These are phyloP conservation scores for Tetragonula carbonaria DNA, from an alignment of 2,888 invertebrate genomes.

Conservation along the genomic window DNA sequence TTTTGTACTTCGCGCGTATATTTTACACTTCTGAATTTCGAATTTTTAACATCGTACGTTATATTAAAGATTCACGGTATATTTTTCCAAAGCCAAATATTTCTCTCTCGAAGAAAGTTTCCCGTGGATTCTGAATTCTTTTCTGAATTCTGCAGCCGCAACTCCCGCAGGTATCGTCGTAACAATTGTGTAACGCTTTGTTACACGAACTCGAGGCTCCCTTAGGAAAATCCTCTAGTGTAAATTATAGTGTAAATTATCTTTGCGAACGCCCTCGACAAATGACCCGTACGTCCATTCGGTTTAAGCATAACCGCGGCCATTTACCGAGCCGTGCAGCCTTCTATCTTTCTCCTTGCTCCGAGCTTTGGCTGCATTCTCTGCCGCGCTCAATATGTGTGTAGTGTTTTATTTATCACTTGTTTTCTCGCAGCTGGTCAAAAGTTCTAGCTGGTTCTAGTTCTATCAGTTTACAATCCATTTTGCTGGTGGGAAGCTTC, in stretches of 20 bases:
- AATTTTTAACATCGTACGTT: no score
- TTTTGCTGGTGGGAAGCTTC: neutral
- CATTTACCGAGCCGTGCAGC: neutral
- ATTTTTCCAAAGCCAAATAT: neutral
- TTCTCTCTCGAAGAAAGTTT: neutral
- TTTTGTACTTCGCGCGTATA: no score
- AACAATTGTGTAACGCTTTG: constrained; percentile 2
- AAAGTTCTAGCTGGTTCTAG: neutral
- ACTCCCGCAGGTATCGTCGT: neutral
- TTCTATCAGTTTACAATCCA: neutral
- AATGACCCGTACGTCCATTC: neutral
- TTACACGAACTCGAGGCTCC: neutral
- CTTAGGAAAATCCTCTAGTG: neutral
- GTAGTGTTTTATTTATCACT: neutral
- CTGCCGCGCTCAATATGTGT: neutral
- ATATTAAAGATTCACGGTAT: no score
- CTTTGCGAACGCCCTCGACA: neutral
- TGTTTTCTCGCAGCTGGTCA: neutral
- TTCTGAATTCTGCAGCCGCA: neutral
- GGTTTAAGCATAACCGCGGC: neutral
- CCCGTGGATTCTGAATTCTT: no score
- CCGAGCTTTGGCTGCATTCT: neutral
- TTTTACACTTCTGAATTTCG: no score
- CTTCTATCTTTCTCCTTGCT: neutral
- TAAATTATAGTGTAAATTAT: neutral